Base-by-base conservation (phyloP, 2,888 invertebrate species). In the Nysson spinosus region DNA sequence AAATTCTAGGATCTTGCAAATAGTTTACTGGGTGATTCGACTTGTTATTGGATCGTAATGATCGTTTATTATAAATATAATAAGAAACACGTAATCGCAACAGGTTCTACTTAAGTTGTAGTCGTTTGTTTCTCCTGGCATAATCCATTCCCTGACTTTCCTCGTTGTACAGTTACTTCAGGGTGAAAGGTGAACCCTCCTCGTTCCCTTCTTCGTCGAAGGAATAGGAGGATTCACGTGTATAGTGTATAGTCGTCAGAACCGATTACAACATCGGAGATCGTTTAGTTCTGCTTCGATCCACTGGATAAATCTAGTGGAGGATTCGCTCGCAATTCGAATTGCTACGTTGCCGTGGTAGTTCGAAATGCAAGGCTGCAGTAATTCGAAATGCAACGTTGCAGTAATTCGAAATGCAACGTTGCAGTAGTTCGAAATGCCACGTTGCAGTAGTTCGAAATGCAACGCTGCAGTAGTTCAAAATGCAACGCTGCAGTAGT, bases 161-260 rank as follows among this genome's bases (percentile, higher is more conserved):
- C 73, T 67, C 64, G 67, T 57, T 73, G 71, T 78, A 82, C 80
- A 79, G 81, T 80, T 82, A 81, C 55, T 69, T 56, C 69, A 40
- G 78, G 79, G 79, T 81, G 81, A 82, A 82, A 82, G 81, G 81
- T 80, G 77, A 81, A 63, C 52, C 55, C 58, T 58, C 52, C 35
- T 46, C 42, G 28, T 14, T 51, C 22, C 16, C 30, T 26, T 35
- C 12, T 3, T 11, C n/a, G 54, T 32, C 20, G 50, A 43, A 43
- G 28, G 22, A 30, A 30, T 24, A 55, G 28, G 56, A 55, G 28
- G 49, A 60, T 68, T 39, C 61, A 55, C 57, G 35, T 16, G 37
- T 43, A 7, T 52, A 17, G 35, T 16, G 37, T 43, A 7, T 52
- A 17, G 42, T 44, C 22, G 58, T 57, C 51, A 26, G 46, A 62